Evolutionary conservation across 1,140 invertebrate genomes (phyloP).

Genomic region (Drosophila albomicans): DNA sequence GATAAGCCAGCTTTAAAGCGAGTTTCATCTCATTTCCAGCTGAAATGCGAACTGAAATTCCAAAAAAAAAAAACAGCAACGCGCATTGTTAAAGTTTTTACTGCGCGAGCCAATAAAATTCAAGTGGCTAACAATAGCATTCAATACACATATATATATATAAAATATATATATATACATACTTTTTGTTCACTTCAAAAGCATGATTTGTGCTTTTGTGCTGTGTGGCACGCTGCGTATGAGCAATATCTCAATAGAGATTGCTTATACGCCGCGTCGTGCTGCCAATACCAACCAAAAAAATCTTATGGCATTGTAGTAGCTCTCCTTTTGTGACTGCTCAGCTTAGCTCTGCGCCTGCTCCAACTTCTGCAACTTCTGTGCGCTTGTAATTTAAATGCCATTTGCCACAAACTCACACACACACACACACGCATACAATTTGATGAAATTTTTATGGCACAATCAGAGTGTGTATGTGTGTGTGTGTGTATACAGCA

Average conservation of each 20-base stretch:
- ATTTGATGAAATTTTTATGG: conserved; percentile 51
- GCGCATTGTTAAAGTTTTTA: conserved; percentile 31
- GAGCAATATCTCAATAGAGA: conserved; percentile 60
- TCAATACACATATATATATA: conserved; percentile 23
- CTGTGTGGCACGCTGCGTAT: conserved; percentile 55
- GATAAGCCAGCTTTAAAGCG: conserved; percentile 25
- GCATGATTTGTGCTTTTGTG: conserved; percentile 38
- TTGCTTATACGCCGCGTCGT: conserved; percentile 68
- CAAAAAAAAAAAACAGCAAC: conserved; percentile 23
- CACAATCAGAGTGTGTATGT: conserved; percentile 35
- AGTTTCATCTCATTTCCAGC: conserved; percentile 22
- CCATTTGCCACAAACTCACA: conserved; percentile 35
- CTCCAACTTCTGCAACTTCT: conserved; percentile 54
- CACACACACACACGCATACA: not conserved
- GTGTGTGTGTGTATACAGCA: too few species aligned
- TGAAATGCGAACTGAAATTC: conserved; percentile 13
- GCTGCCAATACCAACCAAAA: conserved; percentile 42
- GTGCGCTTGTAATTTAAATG: conserved; percentile 52
- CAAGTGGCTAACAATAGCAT: conserved; percentile 46
- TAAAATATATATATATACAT: not conserved
- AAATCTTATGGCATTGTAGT: conserved; percentile 5
- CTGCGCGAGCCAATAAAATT: conserved; percentile 37
- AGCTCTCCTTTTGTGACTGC: conserved; percentile 17
- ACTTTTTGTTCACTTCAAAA: conserved; percentile 6
- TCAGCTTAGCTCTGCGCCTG: conserved; percentile 49